phyloP scores from a whole-genome alignment of 2,797 vertebrate genomes.

The Arctocebus calabarensis region DNA sequence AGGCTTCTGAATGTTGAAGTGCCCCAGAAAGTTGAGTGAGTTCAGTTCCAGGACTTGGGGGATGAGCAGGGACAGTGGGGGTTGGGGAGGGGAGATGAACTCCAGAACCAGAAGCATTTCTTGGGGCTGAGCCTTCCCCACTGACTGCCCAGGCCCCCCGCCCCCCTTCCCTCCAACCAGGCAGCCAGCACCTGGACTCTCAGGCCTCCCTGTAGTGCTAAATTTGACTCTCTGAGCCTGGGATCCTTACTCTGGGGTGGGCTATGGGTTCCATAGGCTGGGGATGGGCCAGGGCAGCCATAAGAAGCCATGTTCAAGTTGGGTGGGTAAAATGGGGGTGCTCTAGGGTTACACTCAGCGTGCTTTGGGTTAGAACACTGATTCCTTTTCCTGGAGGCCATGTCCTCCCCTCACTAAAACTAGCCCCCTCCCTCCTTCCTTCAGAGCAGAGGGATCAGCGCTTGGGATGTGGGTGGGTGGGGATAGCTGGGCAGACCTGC shows the following conservation, averaged over 20 bases:
- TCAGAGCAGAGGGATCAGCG: not conserved
- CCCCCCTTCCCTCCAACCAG: not conserved
- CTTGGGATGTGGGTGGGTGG: not conserved
- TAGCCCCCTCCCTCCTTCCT: not conserved
- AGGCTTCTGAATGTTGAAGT: constrained; percentile 85
- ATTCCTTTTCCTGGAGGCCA: not conserved
- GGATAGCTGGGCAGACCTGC: not conserved
- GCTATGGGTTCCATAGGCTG: not conserved
- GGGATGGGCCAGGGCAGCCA: not conserved
- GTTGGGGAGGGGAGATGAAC: too few species aligned
- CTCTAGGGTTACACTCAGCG: not conserved
- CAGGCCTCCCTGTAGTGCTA: not conserved
- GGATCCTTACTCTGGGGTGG: not conserved
- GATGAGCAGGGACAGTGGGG: not conserved
- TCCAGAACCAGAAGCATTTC: not conserved
- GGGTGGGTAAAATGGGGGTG: not conserved
- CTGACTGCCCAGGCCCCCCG: not conserved
- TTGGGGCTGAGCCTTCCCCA: not conserved
- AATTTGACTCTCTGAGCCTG: not conserved
- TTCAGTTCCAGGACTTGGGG: not conserved
- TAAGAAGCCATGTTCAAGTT: not conserved
- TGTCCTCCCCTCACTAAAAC: not conserved
- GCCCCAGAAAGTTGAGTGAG: constrained; percentile 85
- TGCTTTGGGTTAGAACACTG: not conserved
- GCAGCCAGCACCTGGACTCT: fast-evolving